A percentile compares a stretch with the other conserved stretches of the same genome.
Conservation (phyloP, 2,888 invertebrate species). For the Zonitis immaculata region DNA sequence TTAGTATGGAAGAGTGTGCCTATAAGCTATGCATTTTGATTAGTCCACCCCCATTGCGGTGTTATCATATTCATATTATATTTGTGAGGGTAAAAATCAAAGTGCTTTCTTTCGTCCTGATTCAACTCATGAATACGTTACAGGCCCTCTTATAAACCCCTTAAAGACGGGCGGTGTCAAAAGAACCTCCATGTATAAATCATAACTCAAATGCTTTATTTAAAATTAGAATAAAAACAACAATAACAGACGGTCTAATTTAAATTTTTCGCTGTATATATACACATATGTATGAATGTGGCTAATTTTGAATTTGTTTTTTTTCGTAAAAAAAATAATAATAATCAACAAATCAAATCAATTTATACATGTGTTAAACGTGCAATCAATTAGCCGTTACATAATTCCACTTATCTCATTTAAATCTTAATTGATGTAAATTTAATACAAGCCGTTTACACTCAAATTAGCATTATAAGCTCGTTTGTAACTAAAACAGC, state of each 20-base stretch:
- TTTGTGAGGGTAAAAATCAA: constrained; percentile 48
- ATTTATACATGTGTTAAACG: not conserved
- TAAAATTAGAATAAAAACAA: not conserved
- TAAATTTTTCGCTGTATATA: constrained; percentile 29
- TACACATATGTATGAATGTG: too few species aligned
- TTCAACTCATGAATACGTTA: constrained; percentile 45
- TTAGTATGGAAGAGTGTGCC: constrained; percentile 38
- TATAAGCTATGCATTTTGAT: constrained; percentile 49
- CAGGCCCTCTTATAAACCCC: constrained; percentile 38
- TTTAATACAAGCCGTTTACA: constrained; percentile 23
- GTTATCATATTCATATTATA: constrained; percentile 48
- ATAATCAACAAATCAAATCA: not conserved
- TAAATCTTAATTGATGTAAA: constrained; percentile 30
- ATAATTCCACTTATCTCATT: constrained; percentile 21
- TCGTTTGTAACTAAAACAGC: constrained; percentile 2
- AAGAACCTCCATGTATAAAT: constrained; percentile 41
- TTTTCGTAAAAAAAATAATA: not conserved
- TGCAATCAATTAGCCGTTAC: constrained; percentile 1
- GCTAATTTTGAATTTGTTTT: too few species aligned
- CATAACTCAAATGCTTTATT: constrained; percentile 23
- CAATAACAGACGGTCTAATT: not conserved
- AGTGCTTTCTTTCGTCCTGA: constrained; percentile 41
- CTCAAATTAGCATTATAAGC: constrained; percentile 15
- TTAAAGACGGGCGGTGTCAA: constrained; percentile 39
- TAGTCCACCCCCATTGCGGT: constrained; percentile 41